Base-by-base conservation (phyloP, 1,140 invertebrate species). In the Hypothenemus hampei region DNA sequence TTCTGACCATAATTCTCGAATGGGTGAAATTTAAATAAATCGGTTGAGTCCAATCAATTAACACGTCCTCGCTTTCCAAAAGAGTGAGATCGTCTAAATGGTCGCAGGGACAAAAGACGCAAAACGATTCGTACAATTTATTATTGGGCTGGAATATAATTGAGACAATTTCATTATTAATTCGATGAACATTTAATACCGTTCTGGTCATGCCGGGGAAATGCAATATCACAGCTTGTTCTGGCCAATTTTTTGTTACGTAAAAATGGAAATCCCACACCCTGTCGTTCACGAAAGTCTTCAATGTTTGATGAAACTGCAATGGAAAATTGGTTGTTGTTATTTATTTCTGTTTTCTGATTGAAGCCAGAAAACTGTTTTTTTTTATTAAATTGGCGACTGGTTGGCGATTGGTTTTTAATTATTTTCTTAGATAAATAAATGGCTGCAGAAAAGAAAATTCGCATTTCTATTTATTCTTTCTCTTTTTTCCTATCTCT, bases 201-300 rank as follows among this genome's bases (percentile, higher is more conserved):
- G 86, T 84, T 69, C 81, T 78, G 33, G 87, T 91, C 78, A 87
- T 88, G 68, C 87, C 87, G 53, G 87, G 87, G 72, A 91, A 89
- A 72, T 91, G 87, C 61, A 89, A 74, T 68, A 86, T 85, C 66
- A 91, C 83, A 54, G 85, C 83, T 63, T 87, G 81, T 60, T 87
- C 82, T 20, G 87, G 87, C 87, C 87, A 91, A 71, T 78, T 82
- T 73, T 89, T 87, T 66, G 84, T 81, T 67, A 91, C 85, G 80
- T 91, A 91, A 78, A 89, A 89, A 75, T 87, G 78, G 75, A 91
- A 91, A 67, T 89, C 83, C 87, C 87, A 89, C 71, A 91, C 85
- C 68, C 81, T 81, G 74, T 91, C 86, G 74, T 82, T 83, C 71
- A 87, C 80, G 77, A 84, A 89, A 75, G 87, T 91, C 77, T 86